These are phyloP conservation scores for Leguminivora glycinivorella DNA, from an alignment of 1,140 invertebrate genomes.

Conservation along the genomic window DNA sequence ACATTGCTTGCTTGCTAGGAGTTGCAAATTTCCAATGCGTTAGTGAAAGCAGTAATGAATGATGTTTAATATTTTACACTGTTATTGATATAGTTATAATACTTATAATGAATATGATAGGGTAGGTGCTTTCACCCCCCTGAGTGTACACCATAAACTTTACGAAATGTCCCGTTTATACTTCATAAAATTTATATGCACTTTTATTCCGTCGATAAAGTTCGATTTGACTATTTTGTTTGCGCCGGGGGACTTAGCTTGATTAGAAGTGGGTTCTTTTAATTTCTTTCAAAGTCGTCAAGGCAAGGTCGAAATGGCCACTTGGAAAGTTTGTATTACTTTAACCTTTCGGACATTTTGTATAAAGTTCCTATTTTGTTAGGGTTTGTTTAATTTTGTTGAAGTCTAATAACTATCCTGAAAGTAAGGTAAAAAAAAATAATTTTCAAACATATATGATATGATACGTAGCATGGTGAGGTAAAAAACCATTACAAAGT, in stretches of 20 bases:
- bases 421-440: too few species aligned
- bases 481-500: too few species aligned
- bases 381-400: too few species aligned
- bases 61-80: background rate
- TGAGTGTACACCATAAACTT: constrained; percentile 62
- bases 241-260: constrained; percentile 36
- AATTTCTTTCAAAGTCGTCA: constrained; percentile 9
- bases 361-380: background rate
- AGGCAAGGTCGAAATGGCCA: background rate
- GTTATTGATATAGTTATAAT: constrained; percentile 20
- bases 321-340: background rate
- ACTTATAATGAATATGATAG: constrained; percentile 38
- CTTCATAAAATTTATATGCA: constrained; percentile 76
- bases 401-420: too few species aligned
- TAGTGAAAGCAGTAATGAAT: constrained; percentile 2
- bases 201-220: constrained; percentile 70
- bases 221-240: constrained; percentile 64
- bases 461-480: too few species aligned
- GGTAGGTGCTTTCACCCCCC: constrained; percentile 49
- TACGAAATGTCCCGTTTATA: constrained; percentile 70
- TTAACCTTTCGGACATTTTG: background rate
- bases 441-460: too few species aligned
- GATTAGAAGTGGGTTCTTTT: constrained; percentile 19
- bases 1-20: constrained; percentile 31
- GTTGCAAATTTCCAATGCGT: background rate